phyloP scores from a whole-genome alignment of 92 coral and sea anemone genomes.

The Actinostola sp. region DNA sequence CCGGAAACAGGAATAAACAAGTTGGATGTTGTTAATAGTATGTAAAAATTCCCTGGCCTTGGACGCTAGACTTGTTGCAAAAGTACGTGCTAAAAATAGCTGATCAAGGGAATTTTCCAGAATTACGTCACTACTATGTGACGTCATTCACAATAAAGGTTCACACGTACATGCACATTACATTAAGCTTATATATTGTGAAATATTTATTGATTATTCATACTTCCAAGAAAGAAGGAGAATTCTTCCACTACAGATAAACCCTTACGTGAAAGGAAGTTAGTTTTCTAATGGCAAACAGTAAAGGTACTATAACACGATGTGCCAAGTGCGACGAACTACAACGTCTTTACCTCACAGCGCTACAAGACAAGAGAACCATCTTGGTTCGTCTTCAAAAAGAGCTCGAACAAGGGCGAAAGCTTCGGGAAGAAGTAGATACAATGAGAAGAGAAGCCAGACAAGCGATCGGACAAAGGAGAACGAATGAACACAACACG shows the following conservation, averaged over 20 bases:
- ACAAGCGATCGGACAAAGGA: constrained; percentile 17
- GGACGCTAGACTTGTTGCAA: no score
- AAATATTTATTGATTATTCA: no score
- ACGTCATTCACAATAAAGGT: no score
- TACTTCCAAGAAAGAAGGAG: constrained; percentile 7
- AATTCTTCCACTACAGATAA: neutral
- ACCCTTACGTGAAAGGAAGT: neutral
- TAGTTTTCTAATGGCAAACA: constrained; percentile 14
- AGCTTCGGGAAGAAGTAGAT: constrained; percentile 63
- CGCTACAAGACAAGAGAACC: constrained; percentile 36
- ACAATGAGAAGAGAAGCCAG: constrained; percentile 32
- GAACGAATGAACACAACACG: neutral
- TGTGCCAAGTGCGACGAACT: constrained; percentile 59
- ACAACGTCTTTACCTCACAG: constrained; percentile 29
- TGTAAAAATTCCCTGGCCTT: no score
- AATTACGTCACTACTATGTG: no score
- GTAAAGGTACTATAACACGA: constrained; percentile 21
- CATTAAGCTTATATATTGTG: no score
- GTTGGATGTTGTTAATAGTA: no score
- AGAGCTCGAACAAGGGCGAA: constrained; percentile 24
- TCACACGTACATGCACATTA: no score
- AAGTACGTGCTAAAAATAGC: no score
- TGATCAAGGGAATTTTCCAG: no score
- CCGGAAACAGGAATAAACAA: no score
- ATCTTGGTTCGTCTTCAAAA: constrained; percentile 36